Conservation (phyloP, 2,888 invertebrate species). For the Mythimna loreyi region DNA sequence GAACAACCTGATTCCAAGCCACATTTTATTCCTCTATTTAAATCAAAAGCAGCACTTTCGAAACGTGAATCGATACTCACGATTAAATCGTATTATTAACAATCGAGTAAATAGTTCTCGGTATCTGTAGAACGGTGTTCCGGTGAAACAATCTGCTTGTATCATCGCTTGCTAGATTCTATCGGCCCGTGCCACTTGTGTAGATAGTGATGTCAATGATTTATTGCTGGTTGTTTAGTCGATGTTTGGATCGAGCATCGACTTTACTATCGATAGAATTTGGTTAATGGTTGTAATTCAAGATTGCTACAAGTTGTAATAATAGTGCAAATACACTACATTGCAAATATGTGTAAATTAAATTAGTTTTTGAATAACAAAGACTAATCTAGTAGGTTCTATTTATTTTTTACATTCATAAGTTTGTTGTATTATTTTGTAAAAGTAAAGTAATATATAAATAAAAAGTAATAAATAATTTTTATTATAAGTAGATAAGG, state of each 20-base stretch:
- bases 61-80: slow-evolving; percentile 79
- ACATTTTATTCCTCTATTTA: slow-evolving; percentile 63
- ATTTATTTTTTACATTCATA: too few species aligned
- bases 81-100: slow-evolving; percentile 78
- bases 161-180: slow-evolving; percentile 86
- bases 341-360: too few species aligned
- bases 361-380: too few species aligned
- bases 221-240: slow-evolving; percentile 58
- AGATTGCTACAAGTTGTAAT: too few species aligned
- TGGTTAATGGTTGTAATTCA: not conserved
- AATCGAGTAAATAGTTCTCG: slow-evolving; percentile 76
- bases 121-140: slow-evolving; percentile 78
- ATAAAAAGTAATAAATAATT: too few species aligned
- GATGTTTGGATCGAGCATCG: slow-evolving; percentile 58
- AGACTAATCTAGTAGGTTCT: too few species aligned
- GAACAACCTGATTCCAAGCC: slow-evolving; percentile 17
- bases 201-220: slow-evolving; percentile 77
- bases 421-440: too few species aligned
- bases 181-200: slow-evolving; percentile 90
- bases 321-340: too few species aligned
- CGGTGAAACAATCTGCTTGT: slow-evolving; percentile 88
- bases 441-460: too few species aligned
- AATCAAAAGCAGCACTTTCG: slow-evolving; percentile 72
- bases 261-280: slow-evolving; percentile 42
- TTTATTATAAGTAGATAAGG: too few species aligned